phyloP scores from a whole-genome alignment of 30 jellyfish, hydroid and myxozoan genomes.

The Hydractinia symbiolongicarpus region DNA sequence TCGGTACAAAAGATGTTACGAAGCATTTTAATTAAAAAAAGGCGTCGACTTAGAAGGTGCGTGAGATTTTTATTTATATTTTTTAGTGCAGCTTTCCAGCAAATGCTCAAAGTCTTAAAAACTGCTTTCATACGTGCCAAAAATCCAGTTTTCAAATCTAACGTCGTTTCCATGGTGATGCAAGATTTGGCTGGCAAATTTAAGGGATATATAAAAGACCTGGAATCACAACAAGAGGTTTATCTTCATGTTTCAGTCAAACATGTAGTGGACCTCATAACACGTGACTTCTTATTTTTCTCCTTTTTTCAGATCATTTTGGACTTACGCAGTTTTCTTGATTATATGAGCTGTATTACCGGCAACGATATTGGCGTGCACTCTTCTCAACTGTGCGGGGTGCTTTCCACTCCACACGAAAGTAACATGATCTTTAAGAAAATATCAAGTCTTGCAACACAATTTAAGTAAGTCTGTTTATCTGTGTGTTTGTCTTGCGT shows the following conservation, averaged over 20 bases:
- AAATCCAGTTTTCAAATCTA: constrained; percentile 10
- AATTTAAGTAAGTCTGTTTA: constrained; percentile 18
- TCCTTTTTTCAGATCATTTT: not conserved
- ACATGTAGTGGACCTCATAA: too few species aligned
- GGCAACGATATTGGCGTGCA: constrained; percentile 21
- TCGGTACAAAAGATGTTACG: too few species aligned
- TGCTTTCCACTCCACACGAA: constrained; percentile 27
- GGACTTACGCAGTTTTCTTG: constrained; percentile 21
- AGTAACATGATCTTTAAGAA: not conserved
- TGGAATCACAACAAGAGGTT: not conserved
- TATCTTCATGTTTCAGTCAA: not conserved
- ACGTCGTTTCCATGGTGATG: constrained; percentile 5
- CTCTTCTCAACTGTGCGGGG: constrained; percentile 34
- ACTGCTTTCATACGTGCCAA: constrained; percentile 6
- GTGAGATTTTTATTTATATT: not conserved
- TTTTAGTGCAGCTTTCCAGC: not conserved
- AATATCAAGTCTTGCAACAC: constrained; percentile 13
- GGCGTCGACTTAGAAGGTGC: too few species aligned
- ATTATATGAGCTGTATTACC: constrained; percentile 15
- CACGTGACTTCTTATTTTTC: not conserved
- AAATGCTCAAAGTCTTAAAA: constrained; percentile 12
- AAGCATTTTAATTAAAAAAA: too few species aligned
- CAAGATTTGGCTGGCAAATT: not conserved
- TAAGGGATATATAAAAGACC: not conserved
- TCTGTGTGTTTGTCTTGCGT: not conserved